These are phyloP conservation scores for Hypotaenidia okinawae DNA, from an alignment of 2,797 vertebrate species.

Conservation along the genomic window DNA sequence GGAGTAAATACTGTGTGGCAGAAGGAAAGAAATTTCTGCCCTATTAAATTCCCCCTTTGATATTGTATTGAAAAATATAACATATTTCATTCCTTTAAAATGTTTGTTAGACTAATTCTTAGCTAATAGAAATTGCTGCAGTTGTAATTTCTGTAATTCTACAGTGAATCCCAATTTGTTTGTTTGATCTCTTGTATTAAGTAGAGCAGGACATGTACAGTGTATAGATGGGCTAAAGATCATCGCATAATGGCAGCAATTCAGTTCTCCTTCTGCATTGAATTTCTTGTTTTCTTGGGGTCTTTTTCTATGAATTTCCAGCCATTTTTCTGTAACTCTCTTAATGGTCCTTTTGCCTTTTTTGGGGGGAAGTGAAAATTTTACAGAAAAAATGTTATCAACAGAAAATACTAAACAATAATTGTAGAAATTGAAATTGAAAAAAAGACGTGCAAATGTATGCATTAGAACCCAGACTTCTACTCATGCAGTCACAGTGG, in stretches of 20 bases:
- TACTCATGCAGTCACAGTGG: background rate
- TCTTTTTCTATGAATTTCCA: background rate
- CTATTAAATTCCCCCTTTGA: background rate
- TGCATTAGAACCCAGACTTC: background rate
- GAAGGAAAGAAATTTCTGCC: background rate
- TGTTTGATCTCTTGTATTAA: background rate
- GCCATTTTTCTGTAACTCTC: background rate
- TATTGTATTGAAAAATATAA: background rate
- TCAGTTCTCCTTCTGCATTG: background rate
- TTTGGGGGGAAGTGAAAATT: background rate
- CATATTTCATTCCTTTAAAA: background rate
- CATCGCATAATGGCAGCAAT: background rate
- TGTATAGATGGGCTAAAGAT: background rate
- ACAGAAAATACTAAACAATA: background rate
- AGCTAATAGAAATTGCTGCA: background rate
- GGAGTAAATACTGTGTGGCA: background rate
- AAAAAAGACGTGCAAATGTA: background rate
- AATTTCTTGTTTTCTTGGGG: background rate
- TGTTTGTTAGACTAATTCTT: background rate
- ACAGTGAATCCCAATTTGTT: background rate
- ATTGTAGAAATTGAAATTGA: background rate
- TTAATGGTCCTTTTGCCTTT: accelerated
- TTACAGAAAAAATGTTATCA: background rate
- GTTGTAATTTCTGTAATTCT: background rate
- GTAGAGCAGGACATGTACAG: background rate